These are phyloP conservation scores for Syngnathus acus DNA, from an alignment of 2,797 vertebrate genomes.

Conservation along the genomic window DNA sequence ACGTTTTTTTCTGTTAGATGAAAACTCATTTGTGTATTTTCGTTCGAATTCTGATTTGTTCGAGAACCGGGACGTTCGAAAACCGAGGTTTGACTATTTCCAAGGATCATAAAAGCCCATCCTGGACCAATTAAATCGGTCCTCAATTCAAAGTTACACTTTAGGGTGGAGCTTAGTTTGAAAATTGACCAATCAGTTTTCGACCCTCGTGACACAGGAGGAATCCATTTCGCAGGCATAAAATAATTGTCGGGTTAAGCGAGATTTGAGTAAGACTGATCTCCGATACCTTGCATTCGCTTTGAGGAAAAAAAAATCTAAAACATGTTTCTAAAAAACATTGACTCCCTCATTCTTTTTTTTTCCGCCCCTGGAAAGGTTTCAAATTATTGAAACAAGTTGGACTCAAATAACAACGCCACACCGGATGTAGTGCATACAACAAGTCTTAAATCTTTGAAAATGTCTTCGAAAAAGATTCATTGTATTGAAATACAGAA, in stretches of 20 bases:
- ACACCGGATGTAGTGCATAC: conserved; percentile 14
- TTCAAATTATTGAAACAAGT: conserved; percentile 46
- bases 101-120: not conserved
- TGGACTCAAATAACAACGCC: not conserved
- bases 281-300: not conserved
- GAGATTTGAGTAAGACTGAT: not conserved
- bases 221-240: conserved; percentile 6
- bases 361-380: conserved; percentile 67
- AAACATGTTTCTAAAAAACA: conserved; percentile 33
- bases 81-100: too few relatives aligned
- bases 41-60: too few relatives aligned
- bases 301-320: conserved; percentile 1
- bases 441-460: accelerated
- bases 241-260: not conserved
- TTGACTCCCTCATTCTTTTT: conserved; percentile 39
- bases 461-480: not conserved
- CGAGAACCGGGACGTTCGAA: too few relatives aligned
- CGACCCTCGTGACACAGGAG: conserved; percentile 1
- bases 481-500: not conserved
- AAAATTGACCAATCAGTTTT: conserved; percentile 48
- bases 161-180: conserved; percentile 31
- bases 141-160: not conserved
- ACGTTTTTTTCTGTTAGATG: too few relatives aligned
- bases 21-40: too few relatives aligned
- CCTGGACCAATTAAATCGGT: not conserved